These are phyloP conservation scores for Andrena hattorfiana DNA, from an alignment of 2,888 invertebrate genomes.

Conservation along the genomic window DNA sequence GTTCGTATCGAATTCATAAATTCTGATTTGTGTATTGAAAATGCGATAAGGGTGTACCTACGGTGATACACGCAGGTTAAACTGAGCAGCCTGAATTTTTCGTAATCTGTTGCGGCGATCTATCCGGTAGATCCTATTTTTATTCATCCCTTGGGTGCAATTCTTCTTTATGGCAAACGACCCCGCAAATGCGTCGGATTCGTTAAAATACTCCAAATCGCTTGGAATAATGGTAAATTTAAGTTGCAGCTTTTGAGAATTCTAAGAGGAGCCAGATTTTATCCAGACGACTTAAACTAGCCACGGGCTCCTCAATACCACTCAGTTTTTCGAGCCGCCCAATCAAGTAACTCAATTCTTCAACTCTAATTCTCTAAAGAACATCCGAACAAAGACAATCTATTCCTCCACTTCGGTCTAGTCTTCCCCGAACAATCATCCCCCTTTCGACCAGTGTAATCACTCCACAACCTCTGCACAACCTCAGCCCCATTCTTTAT, in stretches of 20 bases:
- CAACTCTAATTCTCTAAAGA: background rate
- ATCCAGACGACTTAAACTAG: background rate
- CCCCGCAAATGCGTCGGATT: background rate
- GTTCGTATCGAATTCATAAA: slow-evolving; percentile 41
- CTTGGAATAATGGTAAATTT: background rate
- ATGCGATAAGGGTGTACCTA: slow-evolving; percentile 36
- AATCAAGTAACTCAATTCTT: background rate
- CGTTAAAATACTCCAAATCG: background rate
- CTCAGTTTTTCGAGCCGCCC: background rate
- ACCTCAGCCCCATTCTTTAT: background rate
- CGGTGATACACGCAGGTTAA: slow-evolving; percentile 44
- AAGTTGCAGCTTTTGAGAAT: background rate
- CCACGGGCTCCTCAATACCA: background rate
- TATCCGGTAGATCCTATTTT: background rate
- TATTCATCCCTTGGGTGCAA: slow-evolving; percentile 11
- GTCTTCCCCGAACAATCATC: background rate
- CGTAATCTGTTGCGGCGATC: slow-evolving; percentile 26
- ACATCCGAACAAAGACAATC: background rate
- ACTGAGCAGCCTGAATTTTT: slow-evolving; percentile 35
- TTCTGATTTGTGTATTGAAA: slow-evolving; percentile 46
- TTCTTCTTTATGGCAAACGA: background rate
- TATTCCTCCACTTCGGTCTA: background rate
- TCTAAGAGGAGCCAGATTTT: too few species aligned
- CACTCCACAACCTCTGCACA: background rate
- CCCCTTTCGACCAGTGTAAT: background rate